Evolutionary conservation across 2,797 vertebrate genomes (phyloP).

Genomic region (Muscicapa striata): DNA sequence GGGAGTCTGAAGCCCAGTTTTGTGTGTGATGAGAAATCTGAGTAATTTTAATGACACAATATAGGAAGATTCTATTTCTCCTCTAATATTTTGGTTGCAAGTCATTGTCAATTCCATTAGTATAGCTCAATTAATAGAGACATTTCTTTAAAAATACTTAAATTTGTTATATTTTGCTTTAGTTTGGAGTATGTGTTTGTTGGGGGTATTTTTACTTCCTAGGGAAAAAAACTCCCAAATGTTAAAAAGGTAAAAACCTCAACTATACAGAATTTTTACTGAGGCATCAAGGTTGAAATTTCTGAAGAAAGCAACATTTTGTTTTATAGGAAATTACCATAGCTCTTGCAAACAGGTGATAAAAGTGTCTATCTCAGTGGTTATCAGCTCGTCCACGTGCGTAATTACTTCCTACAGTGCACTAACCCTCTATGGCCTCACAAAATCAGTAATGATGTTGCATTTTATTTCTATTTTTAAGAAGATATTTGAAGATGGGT

Average conservation of each 20-base stretch:
- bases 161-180: not conserved
- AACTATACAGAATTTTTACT: not conserved
- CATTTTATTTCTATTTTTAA: not conserved
- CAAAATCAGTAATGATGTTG: slow-evolving; percentile 78
- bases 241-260: rapidly evolving
- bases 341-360: slow-evolving; percentile 76
- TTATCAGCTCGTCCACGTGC: slow-evolving; percentile 81
- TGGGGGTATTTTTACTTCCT: too few relatives aligned
- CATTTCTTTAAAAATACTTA: not conserved
- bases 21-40: not conserved
- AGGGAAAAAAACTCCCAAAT: rapidly evolving
- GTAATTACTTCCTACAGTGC: slow-evolving; percentile 81
- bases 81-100: not conserved
- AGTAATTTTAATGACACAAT: not conserved
- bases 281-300: not conserved
- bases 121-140: not conserved
- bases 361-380: slow-evolving; percentile 76
- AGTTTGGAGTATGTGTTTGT: not conserved
- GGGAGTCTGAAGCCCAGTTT: not conserved
- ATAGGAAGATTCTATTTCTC: not conserved
- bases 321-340: slow-evolving; percentile 65
- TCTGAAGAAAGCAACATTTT: slow-evolving; percentile 70
- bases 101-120: not conserved
- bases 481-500: not conserved
- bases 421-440: slow-evolving; percentile 76